Percentiles rank a stretch among this genome's conserved stretches.
These are phyloP conservation scores for Malachius bipustulatus DNA, from an alignment of 2,888 invertebrate genomes.

Conservation along the genomic window DNA sequence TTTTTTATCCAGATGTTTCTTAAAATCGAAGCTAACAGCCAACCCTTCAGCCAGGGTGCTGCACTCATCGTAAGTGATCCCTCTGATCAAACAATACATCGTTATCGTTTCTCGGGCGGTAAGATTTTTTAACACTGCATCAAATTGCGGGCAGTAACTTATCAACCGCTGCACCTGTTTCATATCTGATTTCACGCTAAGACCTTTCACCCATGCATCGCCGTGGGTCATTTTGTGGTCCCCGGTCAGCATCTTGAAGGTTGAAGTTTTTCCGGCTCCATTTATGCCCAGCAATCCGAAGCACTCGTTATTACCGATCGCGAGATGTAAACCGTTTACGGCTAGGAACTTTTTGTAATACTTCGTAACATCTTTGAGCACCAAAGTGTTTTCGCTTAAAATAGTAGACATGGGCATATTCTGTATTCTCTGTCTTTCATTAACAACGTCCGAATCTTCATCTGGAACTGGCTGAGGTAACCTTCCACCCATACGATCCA, in stretches of 20 bases:
- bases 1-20: constrained; percentile 32
- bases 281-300: constrained; percentile 73
- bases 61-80: constrained; percentile 26
- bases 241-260: constrained; percentile 78
- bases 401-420: constrained; percentile 30
- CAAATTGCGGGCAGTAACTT: constrained; percentile 41
- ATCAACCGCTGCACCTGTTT: constrained; percentile 45
- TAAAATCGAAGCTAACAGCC: constrained; percentile 28
- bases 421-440: constrained; percentile 38
- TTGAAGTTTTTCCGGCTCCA: constrained; percentile 77
- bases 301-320: constrained; percentile 58
- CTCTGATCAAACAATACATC: constrained; percentile 36
- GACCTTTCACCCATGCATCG: constrained; percentile 44
- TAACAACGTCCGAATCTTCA: constrained; percentile 40
- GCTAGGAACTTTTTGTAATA: constrained; percentile 55
- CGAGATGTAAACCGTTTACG: constrained; percentile 51
- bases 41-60: constrained; percentile 22
- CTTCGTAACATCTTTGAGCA: constrained; percentile 54
- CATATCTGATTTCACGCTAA: constrained; percentile 34
- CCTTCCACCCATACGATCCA: too few species aligned
- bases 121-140: constrained; percentile 37
- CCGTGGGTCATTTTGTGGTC: constrained; percentile 57
- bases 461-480: constrained; percentile 23
- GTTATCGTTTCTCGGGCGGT: constrained; percentile 37
- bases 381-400: constrained; percentile 37